phyloP scores from a whole-genome alignment of 2,113 vertebrate species.

The Pomatostomus ruficeps region DNA sequence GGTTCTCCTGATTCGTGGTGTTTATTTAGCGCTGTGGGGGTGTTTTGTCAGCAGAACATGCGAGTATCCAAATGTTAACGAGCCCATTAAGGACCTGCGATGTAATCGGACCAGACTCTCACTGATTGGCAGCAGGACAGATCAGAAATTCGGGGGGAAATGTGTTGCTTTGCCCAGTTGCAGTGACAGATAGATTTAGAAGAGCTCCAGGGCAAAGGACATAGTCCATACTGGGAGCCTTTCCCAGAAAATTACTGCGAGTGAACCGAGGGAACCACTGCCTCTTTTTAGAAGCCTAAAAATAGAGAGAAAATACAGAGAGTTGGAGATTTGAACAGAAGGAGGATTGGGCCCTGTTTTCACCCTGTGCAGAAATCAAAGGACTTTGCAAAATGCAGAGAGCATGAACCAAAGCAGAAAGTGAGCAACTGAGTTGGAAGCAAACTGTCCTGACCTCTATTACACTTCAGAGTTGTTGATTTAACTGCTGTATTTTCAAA shows the following conservation, averaged over 20 bases:
- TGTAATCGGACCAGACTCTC: background rate
- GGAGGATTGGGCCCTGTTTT: background rate
- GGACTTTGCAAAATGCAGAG: conserved; percentile 38
- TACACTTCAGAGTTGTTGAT: conserved; percentile 58
- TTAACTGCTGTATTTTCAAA: conserved; percentile 63
- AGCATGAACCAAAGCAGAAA: conserved; percentile 15
- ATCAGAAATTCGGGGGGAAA: background rate
- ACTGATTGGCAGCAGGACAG: conserved; percentile 15
- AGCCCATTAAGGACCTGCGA: conserved; percentile 22
- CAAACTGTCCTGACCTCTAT: conserved; percentile 51
- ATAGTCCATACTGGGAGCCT: background rate
- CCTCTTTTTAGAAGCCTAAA: background rate
- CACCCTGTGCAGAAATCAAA: background rate
- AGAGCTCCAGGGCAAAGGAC: conserved; percentile 13
- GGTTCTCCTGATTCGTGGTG: background rate
- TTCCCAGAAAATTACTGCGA: background rate
- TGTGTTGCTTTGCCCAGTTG: background rate
- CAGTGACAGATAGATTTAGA: background rate
- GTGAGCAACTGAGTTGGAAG: conserved; percentile 36
- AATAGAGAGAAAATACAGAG: background rate
- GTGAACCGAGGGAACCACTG: background rate
- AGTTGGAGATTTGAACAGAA: background rate
- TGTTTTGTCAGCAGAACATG: conserved; percentile 3
- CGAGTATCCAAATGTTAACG: conserved; percentile 27
- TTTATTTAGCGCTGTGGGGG: conserved; percentile 21